Conservation (phyloP, 23 tunicate genomes). For the Corella eumyota region DNA sequence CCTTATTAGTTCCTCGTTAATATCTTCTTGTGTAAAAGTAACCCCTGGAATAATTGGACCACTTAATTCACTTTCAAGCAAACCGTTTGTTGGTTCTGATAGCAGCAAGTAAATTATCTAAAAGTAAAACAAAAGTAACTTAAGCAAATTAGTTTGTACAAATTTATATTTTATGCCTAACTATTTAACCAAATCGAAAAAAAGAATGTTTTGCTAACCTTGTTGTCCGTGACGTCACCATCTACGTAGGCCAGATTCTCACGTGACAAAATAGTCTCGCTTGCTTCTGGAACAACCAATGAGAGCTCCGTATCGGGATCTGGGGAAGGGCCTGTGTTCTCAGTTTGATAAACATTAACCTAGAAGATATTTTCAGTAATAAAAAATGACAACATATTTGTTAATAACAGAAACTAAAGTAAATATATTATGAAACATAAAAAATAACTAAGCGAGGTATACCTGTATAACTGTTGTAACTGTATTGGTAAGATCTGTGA, state of each 20-base stretch:
- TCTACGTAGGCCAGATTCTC: constrained; percentile 73
- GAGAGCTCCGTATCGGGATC: constrained; percentile 47
- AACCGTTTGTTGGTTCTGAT: constrained; percentile 43
- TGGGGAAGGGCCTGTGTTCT: constrained; percentile 49
- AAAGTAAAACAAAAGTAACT: neutral
- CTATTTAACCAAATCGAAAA: neutral
- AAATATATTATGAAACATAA: neutral
- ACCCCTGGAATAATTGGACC: constrained; percentile 50
- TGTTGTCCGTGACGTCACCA: constrained; percentile 19
- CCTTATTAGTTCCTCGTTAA: constrained; percentile 45
- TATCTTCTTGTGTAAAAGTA: constrained; percentile 78
- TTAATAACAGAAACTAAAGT: neutral
- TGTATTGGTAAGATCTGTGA: constrained; percentile 61
- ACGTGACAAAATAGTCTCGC: constrained; percentile 35
- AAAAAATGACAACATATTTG: no score
- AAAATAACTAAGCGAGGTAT: neutral
- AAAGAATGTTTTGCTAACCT: no score
- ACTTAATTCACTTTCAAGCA: constrained; percentile 6
- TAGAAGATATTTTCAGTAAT: constrained; percentile 2
- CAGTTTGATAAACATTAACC: constrained; percentile 29
- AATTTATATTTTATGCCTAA: neutral
- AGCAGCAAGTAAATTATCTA: constrained; percentile 70
- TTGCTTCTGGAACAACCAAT: constrained; percentile 40
- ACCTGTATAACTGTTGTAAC: constrained; percentile 79
- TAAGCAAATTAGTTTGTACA: neutral